Conservation (phyloP, 1,140 invertebrate species). For the Onthophagus taurus region DNA sequence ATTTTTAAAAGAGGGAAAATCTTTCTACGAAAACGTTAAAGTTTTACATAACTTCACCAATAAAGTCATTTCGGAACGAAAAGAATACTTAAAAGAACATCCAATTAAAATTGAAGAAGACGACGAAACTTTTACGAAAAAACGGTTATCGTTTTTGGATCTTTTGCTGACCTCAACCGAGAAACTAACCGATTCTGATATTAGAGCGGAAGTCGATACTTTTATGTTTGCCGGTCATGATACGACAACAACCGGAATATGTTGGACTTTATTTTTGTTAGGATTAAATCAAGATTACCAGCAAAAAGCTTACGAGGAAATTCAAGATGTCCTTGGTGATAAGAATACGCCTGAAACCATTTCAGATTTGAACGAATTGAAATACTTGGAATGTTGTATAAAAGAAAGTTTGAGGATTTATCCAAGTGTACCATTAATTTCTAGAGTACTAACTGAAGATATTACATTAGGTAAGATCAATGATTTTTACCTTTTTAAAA, state of each 20-base stretch:
- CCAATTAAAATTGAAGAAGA: constrained; percentile 4
- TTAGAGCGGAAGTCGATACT: constrained; percentile 10
- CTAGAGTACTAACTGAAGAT: constrained; percentile 48
- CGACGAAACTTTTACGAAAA: neutral
- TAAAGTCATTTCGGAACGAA: constrained; percentile 6
- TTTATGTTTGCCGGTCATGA: constrained; percentile 8
- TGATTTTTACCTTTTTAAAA: too few relatives aligned
- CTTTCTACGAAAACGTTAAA: neutral
- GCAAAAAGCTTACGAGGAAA: constrained; percentile 47
- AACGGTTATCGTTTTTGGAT: constrained; percentile 6
- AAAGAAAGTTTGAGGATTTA: constrained; percentile 55
- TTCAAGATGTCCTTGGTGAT: constrained; percentile 11
- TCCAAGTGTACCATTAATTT: constrained; percentile 58
- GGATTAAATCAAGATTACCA: constrained; percentile 46
- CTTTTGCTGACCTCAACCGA: constrained; percentile 2
- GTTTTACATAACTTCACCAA: constrained; percentile 3
- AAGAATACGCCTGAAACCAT: constrained; percentile 20
- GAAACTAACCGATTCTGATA: neutral
- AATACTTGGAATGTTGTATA: constrained; percentile 56
- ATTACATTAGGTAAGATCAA: constrained; percentile 38
- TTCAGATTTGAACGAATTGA: constrained; percentile 49
- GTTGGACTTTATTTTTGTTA: too few relatives aligned
- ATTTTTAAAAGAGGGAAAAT: neutral
- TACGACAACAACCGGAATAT: too few relatives aligned
- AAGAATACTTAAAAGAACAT: constrained; percentile 17